A percentile compares a stretch with the other conserved stretches of the same genome.
Conservation (phyloP, 1,140 invertebrate genomes). For the Chymomyza costata region DNA sequence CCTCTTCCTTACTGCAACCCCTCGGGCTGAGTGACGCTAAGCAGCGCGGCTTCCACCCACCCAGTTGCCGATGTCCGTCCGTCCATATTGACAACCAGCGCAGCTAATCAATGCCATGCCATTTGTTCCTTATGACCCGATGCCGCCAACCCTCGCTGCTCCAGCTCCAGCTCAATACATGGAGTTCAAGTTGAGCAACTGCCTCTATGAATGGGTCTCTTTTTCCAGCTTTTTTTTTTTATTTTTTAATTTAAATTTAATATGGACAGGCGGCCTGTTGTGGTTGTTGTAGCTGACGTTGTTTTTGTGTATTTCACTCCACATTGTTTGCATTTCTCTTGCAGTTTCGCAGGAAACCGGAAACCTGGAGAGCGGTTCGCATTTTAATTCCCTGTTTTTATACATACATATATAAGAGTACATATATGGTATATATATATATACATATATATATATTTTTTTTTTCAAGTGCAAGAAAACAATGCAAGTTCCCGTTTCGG, state of each 20-base stretch:
- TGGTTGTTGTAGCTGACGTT: neutral
- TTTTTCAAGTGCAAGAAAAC: neutral
- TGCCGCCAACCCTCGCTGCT: neutral
- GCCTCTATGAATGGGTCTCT: too few relatives aligned
- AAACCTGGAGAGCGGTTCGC: neutral
- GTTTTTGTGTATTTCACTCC: neutral
- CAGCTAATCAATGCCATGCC: slow-evolving; percentile 28
- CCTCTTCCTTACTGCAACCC: slow-evolving; percentile 15
- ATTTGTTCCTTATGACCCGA: slow-evolving; percentile 10
- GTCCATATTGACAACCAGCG: slow-evolving; percentile 13
- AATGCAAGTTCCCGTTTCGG: neutral
- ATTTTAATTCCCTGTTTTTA: neutral
- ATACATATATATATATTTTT: too few relatives aligned
- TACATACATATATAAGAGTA: too few relatives aligned
- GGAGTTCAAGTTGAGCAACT: too few relatives aligned
- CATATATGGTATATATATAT: too few relatives aligned
- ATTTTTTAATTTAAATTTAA: slow-evolving; percentile 22
- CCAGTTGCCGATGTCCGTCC: slow-evolving; percentile 2
- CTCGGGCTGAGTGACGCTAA: neutral
- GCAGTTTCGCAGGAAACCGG: slow-evolving; percentile 3
- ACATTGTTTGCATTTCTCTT: slow-evolving; percentile 1
- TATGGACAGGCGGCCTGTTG: neutral
- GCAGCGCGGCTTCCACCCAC: neutral
- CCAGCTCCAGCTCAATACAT: neutral
- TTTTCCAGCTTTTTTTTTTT: neutral